Percentiles rank a stretch among this genome's conserved stretches.
phyloP scores from a whole-genome alignment of 1,140 invertebrate species.

The Atta colombica region DNA sequence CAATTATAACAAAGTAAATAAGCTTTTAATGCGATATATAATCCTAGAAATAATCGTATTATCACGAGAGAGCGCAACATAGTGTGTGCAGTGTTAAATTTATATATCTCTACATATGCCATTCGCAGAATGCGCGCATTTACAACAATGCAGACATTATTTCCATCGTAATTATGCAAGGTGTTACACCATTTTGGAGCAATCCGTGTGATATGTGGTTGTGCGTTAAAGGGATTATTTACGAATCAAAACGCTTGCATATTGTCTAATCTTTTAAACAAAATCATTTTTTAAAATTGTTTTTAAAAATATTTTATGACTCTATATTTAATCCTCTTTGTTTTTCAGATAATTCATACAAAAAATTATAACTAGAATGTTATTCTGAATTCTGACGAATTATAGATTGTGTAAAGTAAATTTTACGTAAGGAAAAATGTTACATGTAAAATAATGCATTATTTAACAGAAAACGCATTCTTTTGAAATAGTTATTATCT shows the following conservation, averaged over 20 bases:
- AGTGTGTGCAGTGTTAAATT: conserved; percentile 30
- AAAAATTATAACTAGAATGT: neutral
- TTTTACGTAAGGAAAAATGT: neutral
- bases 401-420: neutral
- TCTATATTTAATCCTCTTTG: neutral
- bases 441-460: neutral
- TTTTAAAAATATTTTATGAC: neutral
- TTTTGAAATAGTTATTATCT: conserved; percentile 6
- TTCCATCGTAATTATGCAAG: conserved; percentile 57
- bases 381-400: neutral
- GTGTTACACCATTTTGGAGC: conserved; percentile 32
- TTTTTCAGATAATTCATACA: neutral
- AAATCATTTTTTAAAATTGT: neutral
- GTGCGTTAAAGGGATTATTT: conserved; percentile 20
- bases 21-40: conserved; percentile 24
- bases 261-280: neutral
- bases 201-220: conserved; percentile 12
- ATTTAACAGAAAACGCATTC: neutral
- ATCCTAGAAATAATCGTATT: conserved; percentile 23
- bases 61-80: neutral
- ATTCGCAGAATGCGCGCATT: conserved; percentile 55
- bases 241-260: neutral
- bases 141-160: conserved; percentile 57
- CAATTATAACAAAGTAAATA: conserved; percentile 16
- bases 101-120: conserved; percentile 51